Conservation (phyloP, 2,797 vertebrate species). For the Dryobates pubescens region DNA sequence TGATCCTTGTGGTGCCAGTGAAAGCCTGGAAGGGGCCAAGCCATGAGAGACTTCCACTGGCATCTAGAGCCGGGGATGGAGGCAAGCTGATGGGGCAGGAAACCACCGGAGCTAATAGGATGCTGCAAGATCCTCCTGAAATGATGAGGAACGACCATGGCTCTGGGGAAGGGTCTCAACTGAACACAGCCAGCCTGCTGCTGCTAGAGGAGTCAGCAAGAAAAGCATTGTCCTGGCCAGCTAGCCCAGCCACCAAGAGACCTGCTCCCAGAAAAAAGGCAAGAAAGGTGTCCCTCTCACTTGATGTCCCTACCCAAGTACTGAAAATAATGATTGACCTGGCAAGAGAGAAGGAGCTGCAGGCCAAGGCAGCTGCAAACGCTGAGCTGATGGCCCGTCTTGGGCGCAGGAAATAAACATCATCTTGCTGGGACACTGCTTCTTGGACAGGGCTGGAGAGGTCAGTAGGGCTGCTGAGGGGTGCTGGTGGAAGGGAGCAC, state of each 20-base stretch:
- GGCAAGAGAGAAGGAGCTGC: constrained; percentile 87
- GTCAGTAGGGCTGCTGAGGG: rapidly evolving
- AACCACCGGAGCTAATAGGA: constrained; percentile 21
- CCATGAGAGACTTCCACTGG: rapidly evolving
- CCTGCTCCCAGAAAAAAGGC: constrained; percentile 64
- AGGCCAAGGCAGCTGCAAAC: constrained; percentile 84
- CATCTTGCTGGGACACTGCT: rapidly evolving
- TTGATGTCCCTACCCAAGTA: constrained; percentile 86
- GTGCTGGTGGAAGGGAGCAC: rapidly evolving
- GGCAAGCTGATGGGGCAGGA: not conserved
- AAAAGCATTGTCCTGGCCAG: constrained; percentile 34
- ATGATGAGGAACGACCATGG: rapidly evolving
- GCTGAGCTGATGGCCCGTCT: constrained; percentile 86
- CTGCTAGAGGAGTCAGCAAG: constrained; percentile 9
- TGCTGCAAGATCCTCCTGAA: not conserved
- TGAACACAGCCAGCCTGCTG: rapidly evolving
- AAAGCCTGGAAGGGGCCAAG: not conserved
- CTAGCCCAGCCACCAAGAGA: not conserved
- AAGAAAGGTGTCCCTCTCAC: constrained; percentile 82
- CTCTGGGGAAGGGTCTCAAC: constrained; percentile 10
- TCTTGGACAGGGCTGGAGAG: not conserved
- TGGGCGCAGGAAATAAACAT: constrained; percentile 80
- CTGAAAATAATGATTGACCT: constrained; percentile 85
- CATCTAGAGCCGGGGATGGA: rapidly evolving
- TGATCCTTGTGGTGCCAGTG: not conserved